phyloP scores from a whole-genome alignment of 2,797 vertebrate genomes.

The Delichon dasypus region DNA sequence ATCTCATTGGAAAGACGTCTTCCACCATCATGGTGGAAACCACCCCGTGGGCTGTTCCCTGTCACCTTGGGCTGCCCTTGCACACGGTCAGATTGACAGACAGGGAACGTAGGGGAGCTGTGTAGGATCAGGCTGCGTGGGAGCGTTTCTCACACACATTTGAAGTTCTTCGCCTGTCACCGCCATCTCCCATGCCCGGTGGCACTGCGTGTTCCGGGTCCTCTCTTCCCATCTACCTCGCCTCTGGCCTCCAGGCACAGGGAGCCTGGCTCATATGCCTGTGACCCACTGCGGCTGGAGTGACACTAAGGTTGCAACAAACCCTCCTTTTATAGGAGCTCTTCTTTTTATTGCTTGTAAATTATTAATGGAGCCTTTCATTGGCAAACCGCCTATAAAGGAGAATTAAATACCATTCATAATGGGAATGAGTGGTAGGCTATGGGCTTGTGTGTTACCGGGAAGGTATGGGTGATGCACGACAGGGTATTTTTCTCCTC shows the following conservation, averaged over 20 bases:
- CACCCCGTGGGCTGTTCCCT: background rate
- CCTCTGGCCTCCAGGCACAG: background rate
- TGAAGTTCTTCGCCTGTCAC: background rate
- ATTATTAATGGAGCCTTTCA: slow-evolving; percentile 39
- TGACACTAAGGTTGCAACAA: slow-evolving; percentile 33
- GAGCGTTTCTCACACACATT: background rate
- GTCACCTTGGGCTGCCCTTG: background rate
- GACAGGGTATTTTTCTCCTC: background rate
- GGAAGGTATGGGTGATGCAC: background rate
- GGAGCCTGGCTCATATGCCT: background rate
- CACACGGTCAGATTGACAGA: background rate
- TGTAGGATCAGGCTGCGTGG: background rate
- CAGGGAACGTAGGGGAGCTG: background rate
- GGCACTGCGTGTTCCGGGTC: background rate
- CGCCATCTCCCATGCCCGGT: background rate
- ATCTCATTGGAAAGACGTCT: background rate
- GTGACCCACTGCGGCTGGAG: background rate
- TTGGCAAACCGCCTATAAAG: background rate
- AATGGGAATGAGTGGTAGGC: background rate
- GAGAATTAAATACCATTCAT: slow-evolving; percentile 73
- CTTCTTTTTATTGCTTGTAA: slow-evolving; percentile 45
- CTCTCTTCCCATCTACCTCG: slow-evolving; percentile 22
- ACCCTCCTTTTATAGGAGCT: background rate
- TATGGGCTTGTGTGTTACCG: background rate
- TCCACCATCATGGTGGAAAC: background rate